Evolutionary conservation across 2,113 vertebrate genomes (phyloP).

Genomic region (Scatophagus argus): DNA sequence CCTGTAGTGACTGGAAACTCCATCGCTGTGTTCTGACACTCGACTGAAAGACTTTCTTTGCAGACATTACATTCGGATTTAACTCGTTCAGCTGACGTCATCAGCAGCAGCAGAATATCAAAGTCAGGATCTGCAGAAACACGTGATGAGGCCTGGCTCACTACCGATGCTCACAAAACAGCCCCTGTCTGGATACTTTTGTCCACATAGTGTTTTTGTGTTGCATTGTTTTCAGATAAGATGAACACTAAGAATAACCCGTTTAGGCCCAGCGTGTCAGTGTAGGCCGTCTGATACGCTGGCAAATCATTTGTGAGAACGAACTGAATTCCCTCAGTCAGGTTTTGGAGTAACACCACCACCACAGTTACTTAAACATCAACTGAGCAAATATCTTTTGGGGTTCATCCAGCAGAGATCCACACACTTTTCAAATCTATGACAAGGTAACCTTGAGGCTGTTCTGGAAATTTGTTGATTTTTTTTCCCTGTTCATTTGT

Average conservation of each 20-base stretch:
- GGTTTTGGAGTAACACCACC: neutral
- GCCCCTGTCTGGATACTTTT: too few relatives aligned
- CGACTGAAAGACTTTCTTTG: neutral
- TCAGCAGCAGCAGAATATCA: neutral
- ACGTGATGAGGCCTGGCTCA: neutral
- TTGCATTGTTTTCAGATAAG: neutral
- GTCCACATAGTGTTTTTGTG: too few relatives aligned
- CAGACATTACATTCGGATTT: neutral
- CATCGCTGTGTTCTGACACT: neutral
- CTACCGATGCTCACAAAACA: too few relatives aligned
- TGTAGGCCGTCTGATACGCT: neutral
- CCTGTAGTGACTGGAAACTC: neutral
- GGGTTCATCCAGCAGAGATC: neutral
- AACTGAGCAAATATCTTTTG: too few relatives aligned
- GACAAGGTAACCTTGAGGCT: neutral
- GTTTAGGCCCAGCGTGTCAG: neutral
- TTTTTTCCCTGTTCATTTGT: too few relatives aligned
- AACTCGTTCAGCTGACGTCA: neutral
- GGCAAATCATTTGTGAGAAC: neutral
- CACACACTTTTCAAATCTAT: neutral
- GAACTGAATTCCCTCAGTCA: neutral
- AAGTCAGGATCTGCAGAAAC: neutral
- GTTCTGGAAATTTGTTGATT: neutral
- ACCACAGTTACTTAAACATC: neutral
- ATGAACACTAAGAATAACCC: neutral